Percentiles rank a stretch among this genome's conserved stretches.
Conservation (phyloP, 2,797 vertebrate genomes). For the Gallinago stenura region DNA sequence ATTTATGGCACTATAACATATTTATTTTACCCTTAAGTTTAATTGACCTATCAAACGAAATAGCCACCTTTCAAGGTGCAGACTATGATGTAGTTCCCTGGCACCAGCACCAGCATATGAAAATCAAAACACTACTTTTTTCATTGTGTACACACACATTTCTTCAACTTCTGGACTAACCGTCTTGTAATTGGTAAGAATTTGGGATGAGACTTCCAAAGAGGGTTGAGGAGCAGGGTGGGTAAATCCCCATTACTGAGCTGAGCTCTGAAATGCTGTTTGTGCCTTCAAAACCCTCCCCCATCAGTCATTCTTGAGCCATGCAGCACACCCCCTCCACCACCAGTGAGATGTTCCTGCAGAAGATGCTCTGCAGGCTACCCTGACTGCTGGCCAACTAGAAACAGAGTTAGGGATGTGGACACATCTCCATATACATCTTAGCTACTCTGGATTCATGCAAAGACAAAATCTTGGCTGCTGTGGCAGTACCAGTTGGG, state of each 20-base stretch:
- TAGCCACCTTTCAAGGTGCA: conserved; percentile 27
- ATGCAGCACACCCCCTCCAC: background rate
- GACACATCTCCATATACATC: background rate
- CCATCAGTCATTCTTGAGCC: background rate
- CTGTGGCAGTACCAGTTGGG: background rate
- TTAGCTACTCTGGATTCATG: background rate
- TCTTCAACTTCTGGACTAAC: conserved; percentile 23
- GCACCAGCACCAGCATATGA: background rate
- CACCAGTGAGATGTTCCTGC: background rate
- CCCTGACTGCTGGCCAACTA: background rate
- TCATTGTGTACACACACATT: background rate
- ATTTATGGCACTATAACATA: conserved; percentile 34
- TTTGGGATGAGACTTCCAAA: background rate
- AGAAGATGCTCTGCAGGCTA: background rate
- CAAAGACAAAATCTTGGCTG: background rate
- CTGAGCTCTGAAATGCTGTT: background rate
- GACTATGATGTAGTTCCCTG: conserved; percentile 40
- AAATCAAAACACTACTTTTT: conserved; percentile 39
- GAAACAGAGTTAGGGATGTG: background rate
- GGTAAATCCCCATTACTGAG: background rate
- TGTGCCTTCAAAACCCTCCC: background rate
- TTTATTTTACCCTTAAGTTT: conserved; percentile 22
- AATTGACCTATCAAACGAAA: conserved; percentile 36
- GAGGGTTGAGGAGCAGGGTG: background rate
- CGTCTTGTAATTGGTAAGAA: background rate